Conservation (phyloP, 2,797 vertebrate genomes). For the Coluber constrictor region DNA sequence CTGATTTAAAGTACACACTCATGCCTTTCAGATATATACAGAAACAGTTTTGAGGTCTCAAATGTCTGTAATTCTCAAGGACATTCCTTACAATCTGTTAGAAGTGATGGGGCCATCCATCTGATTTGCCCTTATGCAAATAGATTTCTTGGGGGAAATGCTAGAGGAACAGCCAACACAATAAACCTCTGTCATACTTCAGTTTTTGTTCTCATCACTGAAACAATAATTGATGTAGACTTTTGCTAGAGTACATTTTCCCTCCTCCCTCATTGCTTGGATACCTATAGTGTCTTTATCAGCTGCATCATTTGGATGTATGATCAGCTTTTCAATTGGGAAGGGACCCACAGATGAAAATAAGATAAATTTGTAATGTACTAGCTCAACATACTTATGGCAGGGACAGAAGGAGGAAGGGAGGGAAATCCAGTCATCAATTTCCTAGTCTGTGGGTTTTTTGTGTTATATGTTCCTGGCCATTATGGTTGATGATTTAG, state of each 20-base stretch:
- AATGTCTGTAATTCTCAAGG: neutral
- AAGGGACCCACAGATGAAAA: neutral
- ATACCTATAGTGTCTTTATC: neutral
- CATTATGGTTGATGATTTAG: neutral
- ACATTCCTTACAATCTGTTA: neutral
- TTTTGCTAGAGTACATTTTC: neutral
- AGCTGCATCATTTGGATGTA: neutral
- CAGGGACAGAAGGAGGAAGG: neutral
- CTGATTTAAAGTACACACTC: neutral
- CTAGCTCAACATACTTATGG: neutral
- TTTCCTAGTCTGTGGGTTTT: neutral
- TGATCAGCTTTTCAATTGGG: neutral
- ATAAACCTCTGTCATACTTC: constrained; percentile 7
- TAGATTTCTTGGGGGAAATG: constrained; percentile 27
- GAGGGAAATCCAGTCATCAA: neutral
- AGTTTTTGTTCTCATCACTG: neutral
- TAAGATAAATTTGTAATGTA: neutral
- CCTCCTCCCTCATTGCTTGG: neutral
- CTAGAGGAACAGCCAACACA: neutral
- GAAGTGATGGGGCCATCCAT: neutral
- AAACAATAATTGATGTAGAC: neutral
- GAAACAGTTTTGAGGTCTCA: neutral
- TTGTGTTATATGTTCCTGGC: neutral
- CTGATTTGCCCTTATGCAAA: constrained; percentile 2
- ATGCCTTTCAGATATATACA: neutral